Conservation (phyloP, 2,888 invertebrate genomes). For the Synergus laeviventris region DNA sequence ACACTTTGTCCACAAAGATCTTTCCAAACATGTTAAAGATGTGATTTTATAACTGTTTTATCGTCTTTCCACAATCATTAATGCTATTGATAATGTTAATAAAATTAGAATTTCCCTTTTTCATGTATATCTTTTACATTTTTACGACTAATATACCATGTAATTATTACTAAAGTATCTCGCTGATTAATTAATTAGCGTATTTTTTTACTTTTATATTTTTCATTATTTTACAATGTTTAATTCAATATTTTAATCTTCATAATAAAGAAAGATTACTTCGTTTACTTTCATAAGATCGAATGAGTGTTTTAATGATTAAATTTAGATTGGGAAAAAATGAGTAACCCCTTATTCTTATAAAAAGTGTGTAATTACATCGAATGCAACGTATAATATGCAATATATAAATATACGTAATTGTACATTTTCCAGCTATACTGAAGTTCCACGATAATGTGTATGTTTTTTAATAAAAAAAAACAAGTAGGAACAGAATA, state of each 20-base stretch:
- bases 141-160: not conserved
- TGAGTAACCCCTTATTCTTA: constrained; percentile 23
- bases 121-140: not conserved
- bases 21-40: not conserved
- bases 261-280: not conserved
- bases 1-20: not conserved
- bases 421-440: constrained; percentile 35
- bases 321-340: constrained; percentile 7
- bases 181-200: not conserved
- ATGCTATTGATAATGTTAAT: not conserved
- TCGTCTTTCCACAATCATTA: not conserved
- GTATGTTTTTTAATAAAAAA: constrained; percentile 38
- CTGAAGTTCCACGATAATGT: constrained; percentile 8
- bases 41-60: not conserved
- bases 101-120: not conserved
- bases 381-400: constrained; percentile 11
- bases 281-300: not conserved
- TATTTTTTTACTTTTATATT: not conserved
- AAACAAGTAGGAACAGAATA: constrained; percentile 17
- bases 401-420: constrained; percentile 35
- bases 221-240: not conserved
- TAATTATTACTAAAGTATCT: not conserved
- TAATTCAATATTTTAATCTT: not conserved
- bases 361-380: constrained; percentile 28
- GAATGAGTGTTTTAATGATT: constrained; percentile 1